Percentiles rank a stretch among this genome's conserved stretches.
Conservation (phyloP, 2,888 invertebrate species). For the Ctenicera cuprea region DNA sequence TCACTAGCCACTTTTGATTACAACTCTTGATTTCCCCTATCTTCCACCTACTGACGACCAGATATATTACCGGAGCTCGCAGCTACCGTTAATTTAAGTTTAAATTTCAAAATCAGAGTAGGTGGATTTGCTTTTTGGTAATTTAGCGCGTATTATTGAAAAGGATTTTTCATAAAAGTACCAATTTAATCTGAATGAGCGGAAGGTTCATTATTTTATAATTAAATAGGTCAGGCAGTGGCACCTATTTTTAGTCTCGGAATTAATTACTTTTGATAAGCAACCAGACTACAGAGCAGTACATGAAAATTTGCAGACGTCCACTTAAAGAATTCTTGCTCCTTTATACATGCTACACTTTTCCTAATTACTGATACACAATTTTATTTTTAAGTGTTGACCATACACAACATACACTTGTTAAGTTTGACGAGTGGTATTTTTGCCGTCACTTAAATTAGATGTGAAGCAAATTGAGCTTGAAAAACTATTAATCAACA, state of each 20-base stretch:
- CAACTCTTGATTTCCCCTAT: constrained; percentile 11
- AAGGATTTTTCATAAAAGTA: no score
- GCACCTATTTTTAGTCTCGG: constrained; percentile 2
- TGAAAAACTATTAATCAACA: constrained; percentile 20
- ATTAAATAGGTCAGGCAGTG: constrained; percentile 20
- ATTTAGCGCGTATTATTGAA: no score
- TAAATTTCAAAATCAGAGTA: constrained; percentile 1
- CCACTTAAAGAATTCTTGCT: background rate
- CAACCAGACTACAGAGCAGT: constrained; percentile 6
- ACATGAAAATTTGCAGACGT: constrained; percentile 7
- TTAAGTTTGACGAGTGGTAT: constrained; percentile 22
- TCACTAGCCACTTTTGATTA: constrained; percentile 38
- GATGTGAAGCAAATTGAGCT: constrained; percentile 25
- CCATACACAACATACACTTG: constrained; percentile 33
- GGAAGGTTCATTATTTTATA: background rate
- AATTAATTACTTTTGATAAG: constrained; percentile 18
- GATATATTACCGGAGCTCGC: constrained; percentile 7
- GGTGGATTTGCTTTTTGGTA: no score
- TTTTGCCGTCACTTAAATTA: constrained; percentile 28
- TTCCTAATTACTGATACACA: constrained; percentile 27
- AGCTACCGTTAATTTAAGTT: constrained; percentile 1
- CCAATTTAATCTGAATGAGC: background rate
- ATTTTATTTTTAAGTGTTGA: constrained; percentile 28
- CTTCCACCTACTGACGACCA: background rate
- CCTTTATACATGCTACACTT: background rate